phyloP scores from a whole-genome alignment of 2,797 vertebrate species.

The Pseudochromis fuscus region DNA sequence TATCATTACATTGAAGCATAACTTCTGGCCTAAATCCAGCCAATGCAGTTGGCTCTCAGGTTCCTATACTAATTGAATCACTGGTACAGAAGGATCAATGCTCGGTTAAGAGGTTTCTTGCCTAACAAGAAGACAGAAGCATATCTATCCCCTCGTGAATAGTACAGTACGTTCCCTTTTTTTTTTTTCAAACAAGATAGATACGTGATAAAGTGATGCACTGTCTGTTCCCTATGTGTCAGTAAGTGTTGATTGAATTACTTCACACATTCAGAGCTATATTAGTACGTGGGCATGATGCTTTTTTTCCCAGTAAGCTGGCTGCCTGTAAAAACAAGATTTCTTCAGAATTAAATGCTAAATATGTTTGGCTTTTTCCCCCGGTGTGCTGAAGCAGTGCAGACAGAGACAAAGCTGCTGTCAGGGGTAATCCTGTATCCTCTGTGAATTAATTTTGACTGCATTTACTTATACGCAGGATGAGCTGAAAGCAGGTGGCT shows the following conservation, averaged over 20 bases:
- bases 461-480: conserved; percentile 37
- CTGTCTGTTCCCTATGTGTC: not conserved
- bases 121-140: conserved; percentile 7
- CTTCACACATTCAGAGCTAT: conserved; percentile 27
- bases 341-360: conserved; percentile 26
- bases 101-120: conserved; percentile 13
- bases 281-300: not conserved
- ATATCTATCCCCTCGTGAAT: not conserved
- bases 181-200: conserved; percentile 20
- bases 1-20: conserved; percentile 34
- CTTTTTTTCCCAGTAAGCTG: conserved; percentile 22
- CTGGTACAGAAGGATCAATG: conserved; percentile 18
- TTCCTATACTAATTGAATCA: conserved; percentile 57
- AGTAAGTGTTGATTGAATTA: conserved; percentile 47
- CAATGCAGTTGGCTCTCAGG: conserved; percentile 25
- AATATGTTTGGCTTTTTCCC: conserved; percentile 40
- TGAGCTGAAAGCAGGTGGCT: conserved; percentile 47
- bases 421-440: conserved; percentile 39
- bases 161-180: not conserved
- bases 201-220: conserved; percentile 9
- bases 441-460: conserved; percentile 54
- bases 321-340: conserved; percentile 17
- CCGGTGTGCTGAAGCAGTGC: conserved; percentile 9
- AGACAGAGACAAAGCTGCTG: conserved; percentile 63
- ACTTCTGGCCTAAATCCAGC: conserved; percentile 30